Percentiles rank a stretch among this genome's conserved stretches.
These are phyloP conservation scores for Platycheirus albimanus DNA, from an alignment of 2,888 invertebrate species.

Conservation along the genomic window DNA sequence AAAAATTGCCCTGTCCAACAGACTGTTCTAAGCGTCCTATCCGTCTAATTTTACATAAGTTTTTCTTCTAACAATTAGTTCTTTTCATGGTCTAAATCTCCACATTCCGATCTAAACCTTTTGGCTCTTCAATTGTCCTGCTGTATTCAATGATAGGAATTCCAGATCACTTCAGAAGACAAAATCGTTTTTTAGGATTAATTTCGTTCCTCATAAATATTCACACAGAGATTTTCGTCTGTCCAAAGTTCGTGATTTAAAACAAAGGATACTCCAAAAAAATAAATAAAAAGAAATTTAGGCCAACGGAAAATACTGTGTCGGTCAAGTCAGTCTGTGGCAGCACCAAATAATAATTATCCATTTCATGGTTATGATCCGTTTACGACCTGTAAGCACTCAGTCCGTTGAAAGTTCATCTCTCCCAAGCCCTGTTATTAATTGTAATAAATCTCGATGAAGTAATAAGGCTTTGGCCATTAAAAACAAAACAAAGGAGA, in stretches of 20 bases:
- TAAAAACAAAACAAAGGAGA: slow-evolving; percentile 59
- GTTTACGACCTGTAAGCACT: slow-evolving; percentile 55
- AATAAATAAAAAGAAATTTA: slow-evolving; percentile 47
- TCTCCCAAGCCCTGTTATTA: slow-evolving; percentile 80
- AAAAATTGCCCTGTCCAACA: neutral
- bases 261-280: neutral
- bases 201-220: slow-evolving; percentile 56
- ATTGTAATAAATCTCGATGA: slow-evolving; percentile 82
- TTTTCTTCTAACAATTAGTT: neutral
- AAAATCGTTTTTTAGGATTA: slow-evolving; percentile 26
- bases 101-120: neutral
- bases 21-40: slow-evolving; percentile 10
- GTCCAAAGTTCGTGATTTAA: slow-evolving; percentile 49
- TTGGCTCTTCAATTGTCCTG: neutral
- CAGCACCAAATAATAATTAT: slow-evolving; percentile 56
- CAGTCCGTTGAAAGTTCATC: slow-evolving; percentile 60
- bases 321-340: slow-evolving; percentile 51
- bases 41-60: neutral
- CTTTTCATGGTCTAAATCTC: slow-evolving; percentile 12
- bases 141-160: slow-evolving; percentile 25
- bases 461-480: slow-evolving; percentile 77
- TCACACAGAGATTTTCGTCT: slow-evolving; percentile 23
- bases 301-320: slow-evolving; percentile 45
- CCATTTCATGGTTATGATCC: slow-evolving; percentile 69
- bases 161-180: neutral